Base-by-base conservation (phyloP, 2,797 vertebrate species). In the Heliangelus exortis region DNA sequence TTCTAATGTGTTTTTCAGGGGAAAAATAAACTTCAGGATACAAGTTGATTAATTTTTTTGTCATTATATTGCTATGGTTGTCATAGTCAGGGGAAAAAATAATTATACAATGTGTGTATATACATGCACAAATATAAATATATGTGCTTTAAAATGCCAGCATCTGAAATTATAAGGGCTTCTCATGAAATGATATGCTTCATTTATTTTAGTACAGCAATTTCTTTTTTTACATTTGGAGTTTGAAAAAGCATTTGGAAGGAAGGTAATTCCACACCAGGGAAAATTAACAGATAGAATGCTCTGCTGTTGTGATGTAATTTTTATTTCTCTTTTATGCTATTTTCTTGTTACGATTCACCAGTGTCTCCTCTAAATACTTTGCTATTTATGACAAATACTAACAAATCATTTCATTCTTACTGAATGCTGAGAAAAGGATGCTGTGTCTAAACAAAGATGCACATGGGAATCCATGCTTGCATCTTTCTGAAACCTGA, bases 1-100 rank as follows among this genome's bases (percentile, higher is more conserved):
- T 97, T 90, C 95, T 95, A 96, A 97, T 96, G 95, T 84, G 94
- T 94, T 97, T 97, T 93, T 89, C 36, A 39, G 83, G 67, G 85
- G 62, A 61, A 88, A 90, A 97, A 97, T 97, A 97, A 97, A 97
- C 95, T 97, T 97, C 88, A 97, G 97, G 90, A 94, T 97, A 88
- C 87, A 55, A 55, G 95, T 97, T 97, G 95, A 96, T 97, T 97
- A 95, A 97, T 98, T 97, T 41, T 98, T 97, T 96, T 93, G 48
- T 95, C 96, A 92, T 97, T 96, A 87, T 94, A 93, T 93, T 96
- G 83, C 87, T 87, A 33, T 82, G 77, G 85, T 94, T 97, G 79
- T 94, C 95, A 81, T 91, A 93, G 76, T 95, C 89, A 90, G 43
- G 89, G 85, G 76, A 94, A 96, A 97, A 96, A 95, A 87, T 96